Percentiles rank a stretch among this genome's conserved stretches.
These are phyloP conservation scores for Belgica antarctica DNA, from an alignment of 2,888 invertebrate species.

Conservation along the genomic window DNA sequence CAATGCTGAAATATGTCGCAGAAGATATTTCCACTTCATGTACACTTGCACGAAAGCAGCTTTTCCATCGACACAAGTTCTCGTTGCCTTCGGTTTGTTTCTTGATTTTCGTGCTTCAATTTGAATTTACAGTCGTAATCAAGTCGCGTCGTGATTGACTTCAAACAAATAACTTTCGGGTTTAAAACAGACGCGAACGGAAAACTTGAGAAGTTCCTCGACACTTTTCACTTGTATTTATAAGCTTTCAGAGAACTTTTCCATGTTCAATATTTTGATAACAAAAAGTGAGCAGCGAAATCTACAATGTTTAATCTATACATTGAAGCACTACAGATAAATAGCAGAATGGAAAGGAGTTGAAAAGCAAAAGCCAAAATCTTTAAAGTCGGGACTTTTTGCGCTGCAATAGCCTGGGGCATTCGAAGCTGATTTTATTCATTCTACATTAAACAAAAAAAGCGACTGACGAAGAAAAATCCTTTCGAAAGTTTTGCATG, in stretches of 20 bases:
- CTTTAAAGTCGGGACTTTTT: background rate
- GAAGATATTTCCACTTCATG: background rate
- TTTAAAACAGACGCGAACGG: background rate
- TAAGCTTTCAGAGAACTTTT: too few relatives aligned
- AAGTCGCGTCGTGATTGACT: background rate
- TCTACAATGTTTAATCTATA: constrained; percentile 14
- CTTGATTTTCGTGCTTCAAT: background rate
- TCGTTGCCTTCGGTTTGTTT: too few relatives aligned
- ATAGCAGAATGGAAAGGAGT: too few relatives aligned
- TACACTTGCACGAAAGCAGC: too few relatives aligned
- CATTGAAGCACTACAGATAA: background rate
- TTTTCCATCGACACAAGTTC: too few relatives aligned
- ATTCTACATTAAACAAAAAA: constrained; percentile 2
- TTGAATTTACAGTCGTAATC: background rate
- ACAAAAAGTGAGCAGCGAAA: background rate
- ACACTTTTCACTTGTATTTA: too few relatives aligned
- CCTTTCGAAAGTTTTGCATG: constrained; percentile 37
- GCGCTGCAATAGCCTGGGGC: background rate
- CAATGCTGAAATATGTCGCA: background rate
- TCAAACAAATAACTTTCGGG: background rate
- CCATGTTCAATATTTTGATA: background rate
- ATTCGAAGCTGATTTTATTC: background rate
- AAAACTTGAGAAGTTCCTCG: background rate
- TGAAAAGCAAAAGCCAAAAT: background rate
- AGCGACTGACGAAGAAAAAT: constrained; percentile 16